phyloP scores from a whole-genome alignment of 1,140 invertebrate species.

The Drosophila kepulauana region DNA sequence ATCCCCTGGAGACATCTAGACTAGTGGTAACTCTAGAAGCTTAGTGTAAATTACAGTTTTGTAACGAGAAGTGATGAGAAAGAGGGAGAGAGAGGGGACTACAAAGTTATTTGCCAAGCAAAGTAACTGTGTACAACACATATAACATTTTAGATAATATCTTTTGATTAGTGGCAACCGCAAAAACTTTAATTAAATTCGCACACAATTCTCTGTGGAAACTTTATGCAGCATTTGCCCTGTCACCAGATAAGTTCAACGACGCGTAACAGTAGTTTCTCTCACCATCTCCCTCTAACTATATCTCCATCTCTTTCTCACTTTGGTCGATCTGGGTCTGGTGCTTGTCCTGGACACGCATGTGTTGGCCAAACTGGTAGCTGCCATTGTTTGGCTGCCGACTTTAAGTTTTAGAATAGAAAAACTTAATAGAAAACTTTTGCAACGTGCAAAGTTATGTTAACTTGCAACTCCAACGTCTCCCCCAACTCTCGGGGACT shows the following conservation, averaged over 20 bases:
- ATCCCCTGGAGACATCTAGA: background rate
- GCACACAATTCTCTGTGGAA: conserved; percentile 67
- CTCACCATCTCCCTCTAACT: background rate
- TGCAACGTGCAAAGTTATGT: conserved; percentile 55
- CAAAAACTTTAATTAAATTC: conserved; percentile 82
- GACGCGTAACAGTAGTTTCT: conserved; percentile 41
- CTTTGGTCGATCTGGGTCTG: background rate
- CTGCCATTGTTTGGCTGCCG: conserved; percentile 48
- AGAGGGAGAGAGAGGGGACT: background rate
- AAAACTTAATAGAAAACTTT: conserved; percentile 59
- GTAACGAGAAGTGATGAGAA: background rate
- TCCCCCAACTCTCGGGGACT: background rate
- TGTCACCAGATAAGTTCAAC: conserved; percentile 79
- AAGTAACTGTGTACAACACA: conserved; percentile 38
- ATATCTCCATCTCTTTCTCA: background rate
- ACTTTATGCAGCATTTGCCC: conserved; percentile 77
- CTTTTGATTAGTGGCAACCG: conserved; percentile 82
- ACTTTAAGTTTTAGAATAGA: conserved; percentile 64
- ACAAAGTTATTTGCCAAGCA: conserved; percentile 38
- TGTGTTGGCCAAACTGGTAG: conserved; percentile 36
- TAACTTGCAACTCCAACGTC: conserved; percentile 42
- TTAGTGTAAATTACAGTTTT: conserved; percentile 27
- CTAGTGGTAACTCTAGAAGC: conserved; percentile 3
- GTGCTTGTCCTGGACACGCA: conserved; percentile 42
- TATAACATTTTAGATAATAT: conserved; percentile 72